Conservation (phyloP, 2,113 vertebrate species). For the Melanotaenia duboulayi region DNA sequence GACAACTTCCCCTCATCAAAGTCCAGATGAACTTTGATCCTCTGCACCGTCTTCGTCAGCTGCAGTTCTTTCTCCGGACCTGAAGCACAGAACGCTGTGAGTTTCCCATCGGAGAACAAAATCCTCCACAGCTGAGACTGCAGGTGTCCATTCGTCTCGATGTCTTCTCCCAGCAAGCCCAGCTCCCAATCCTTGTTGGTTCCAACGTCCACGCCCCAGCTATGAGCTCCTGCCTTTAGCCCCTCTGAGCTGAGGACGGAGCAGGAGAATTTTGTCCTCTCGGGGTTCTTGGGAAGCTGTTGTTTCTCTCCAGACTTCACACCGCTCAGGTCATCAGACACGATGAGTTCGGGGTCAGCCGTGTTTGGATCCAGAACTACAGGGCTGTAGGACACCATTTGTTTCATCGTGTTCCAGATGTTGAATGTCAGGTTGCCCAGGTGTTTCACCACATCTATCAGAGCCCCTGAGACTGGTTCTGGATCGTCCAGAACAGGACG, state of each 20-base stretch:
- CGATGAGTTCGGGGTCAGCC: not conserved
- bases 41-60: not conserved
- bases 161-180: slow-evolving; percentile 33
- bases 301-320: not conserved
- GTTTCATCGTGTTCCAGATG: slow-evolving; percentile 49
- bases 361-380: slow-evolving; percentile 64
- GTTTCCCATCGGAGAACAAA: slow-evolving; percentile 17
- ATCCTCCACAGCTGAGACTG: slow-evolving; percentile 50
- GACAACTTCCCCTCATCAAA: slow-evolving; percentile 34
- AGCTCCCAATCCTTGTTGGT: slow-evolving; percentile 56
- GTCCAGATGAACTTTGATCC: slow-evolving; percentile 45
- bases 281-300: slow-evolving; percentile 22
- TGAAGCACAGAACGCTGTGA: slow-evolving; percentile 20
- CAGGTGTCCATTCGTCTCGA: not conserved
- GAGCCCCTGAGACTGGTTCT: slow-evolving; percentile 33
- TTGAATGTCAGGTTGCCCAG: slow-evolving; percentile 57
- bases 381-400: slow-evolving; percentile 25
- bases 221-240: slow-evolving; percentile 32
- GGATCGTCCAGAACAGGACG: slow-evolving; percentile 25
- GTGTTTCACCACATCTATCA: slow-evolving; percentile 52
- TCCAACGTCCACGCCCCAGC: slow-evolving; percentile 41
- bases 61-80: slow-evolving; percentile 10
- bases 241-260: slow-evolving; percentile 32
- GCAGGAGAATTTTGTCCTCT: slow-evolving; percentile 44
- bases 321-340: slow-evolving; percentile 28